These are phyloP conservation scores for Metaphire vulgaris DNA, from an alignment of 1,140 invertebrate genomes.

Conservation along the genomic window DNA sequence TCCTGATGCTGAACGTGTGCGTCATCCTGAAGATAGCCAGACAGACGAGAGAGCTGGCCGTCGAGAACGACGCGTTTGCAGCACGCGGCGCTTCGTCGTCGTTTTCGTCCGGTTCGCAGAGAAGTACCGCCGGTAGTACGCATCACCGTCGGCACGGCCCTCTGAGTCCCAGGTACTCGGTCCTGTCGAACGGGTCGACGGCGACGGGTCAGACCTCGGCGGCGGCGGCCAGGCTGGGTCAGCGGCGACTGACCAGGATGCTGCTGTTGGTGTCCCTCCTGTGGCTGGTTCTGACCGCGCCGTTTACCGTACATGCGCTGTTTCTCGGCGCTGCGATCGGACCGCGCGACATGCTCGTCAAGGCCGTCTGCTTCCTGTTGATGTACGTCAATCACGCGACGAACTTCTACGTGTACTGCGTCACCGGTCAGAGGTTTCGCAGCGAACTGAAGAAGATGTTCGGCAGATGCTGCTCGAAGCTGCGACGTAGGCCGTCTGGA, in stretches of 20 bases:
- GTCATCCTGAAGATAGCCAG: not conserved
- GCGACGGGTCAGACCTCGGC: not conserved
- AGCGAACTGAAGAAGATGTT: slow-evolving; percentile 9
- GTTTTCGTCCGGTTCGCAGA: no score
- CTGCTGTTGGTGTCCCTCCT: slow-evolving; percentile 45
- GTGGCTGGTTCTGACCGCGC: slow-evolving; percentile 46
- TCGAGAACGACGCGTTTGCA: no score
- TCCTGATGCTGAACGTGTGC: not conserved
- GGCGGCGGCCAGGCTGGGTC: not conserved
- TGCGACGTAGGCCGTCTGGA: no score
- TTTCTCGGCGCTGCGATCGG: slow-evolving; percentile 32
- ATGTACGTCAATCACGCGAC: slow-evolving; percentile 34
- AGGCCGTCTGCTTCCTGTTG: slow-evolving; percentile 7
- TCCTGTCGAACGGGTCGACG: no score
- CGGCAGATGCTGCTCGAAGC: no score
- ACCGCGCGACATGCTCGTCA: not conserved
- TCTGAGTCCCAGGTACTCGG: no score
- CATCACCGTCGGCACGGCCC: no score
- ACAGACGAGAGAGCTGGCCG: no score
- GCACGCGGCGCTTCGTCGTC: no score
- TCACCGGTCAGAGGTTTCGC: slow-evolving; percentile 30
- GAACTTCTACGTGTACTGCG: slow-evolving; percentile 34
- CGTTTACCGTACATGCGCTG: slow-evolving; percentile 43
- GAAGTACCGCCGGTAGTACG: no score
- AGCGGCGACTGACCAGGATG: slow-evolving; percentile 39